Evolutionary conservation across 2,797 vertebrate species (phyloP).

Genomic region (Linurgus olivaceus): DNA sequence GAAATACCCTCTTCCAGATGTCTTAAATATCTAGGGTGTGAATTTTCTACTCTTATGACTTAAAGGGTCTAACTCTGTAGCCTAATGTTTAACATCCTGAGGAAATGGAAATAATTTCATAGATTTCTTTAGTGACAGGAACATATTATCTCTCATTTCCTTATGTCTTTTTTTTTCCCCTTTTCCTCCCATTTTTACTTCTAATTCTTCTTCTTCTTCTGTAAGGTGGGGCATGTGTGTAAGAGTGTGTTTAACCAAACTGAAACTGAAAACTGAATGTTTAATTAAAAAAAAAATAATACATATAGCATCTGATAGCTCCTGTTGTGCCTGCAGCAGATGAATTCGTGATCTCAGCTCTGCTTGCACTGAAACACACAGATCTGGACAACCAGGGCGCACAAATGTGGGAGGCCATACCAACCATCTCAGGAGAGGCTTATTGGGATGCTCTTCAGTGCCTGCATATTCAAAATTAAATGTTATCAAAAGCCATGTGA

Average conservation of each 20-base stretch:
- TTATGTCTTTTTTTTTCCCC: accelerated
- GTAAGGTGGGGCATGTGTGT: not conserved
- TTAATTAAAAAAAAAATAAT: not conserved
- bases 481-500: not conserved
- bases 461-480: not conserved
- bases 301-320: not conserved
- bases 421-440: not conserved
- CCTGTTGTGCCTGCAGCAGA: not conserved
- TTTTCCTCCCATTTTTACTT: not conserved
- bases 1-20: not conserved
- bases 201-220: not conserved
- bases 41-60: not conserved
- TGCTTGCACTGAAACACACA: not conserved
- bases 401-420: accelerated
- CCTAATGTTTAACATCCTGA: not conserved
- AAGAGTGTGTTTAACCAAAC: not conserved
- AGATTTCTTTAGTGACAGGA: not conserved
- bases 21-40: not conserved
- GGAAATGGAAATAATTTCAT: not conserved
- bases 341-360: not conserved
- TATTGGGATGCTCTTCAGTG: accelerated
- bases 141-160: not conserved
- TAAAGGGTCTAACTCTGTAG: not conserved
- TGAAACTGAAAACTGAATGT: not conserved
- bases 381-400: not conserved